Base-by-base conservation (phyloP, 2,113 vertebrate genomes). In the Oncorhynchus masou region DNA sequence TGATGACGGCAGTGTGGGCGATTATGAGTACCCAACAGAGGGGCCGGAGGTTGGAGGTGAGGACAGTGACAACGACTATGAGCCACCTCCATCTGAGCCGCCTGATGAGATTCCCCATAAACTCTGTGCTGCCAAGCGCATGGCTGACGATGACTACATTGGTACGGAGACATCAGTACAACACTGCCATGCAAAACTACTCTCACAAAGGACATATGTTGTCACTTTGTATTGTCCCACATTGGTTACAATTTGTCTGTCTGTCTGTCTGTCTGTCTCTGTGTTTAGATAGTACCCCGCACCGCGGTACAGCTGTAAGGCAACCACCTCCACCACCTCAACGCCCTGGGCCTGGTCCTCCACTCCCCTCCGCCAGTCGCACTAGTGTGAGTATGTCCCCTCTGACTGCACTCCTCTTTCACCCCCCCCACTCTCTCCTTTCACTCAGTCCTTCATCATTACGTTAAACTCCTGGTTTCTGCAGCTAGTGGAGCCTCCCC, bases 11-110 rank as follows among this genome's bases (percentile, higher is more conserved):
- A 94, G 94, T 0, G 92, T 81, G 0, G 93, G 92, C 9, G 96
- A 99, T 79, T 97, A 98, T 1, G 96, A 98, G 86, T 93, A 94
- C 0, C 96, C 97, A 0, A 93, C 85, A 0, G 96, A 96, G 8
- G 95, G 93, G 84, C 83, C 8, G 70, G 25, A 0, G 88, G 83
- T 0, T 5, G 82, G 45, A 0, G 74, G 76, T 5, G 74, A 54
- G 1, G 91, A 92, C 34, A 92, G 91, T 0, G 92, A 94, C 3
- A 91, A 88, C 0, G 95, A 96, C 16, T 98, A 98, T 0, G 97
- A 98, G 82, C 95, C 96, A 0, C 95, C 96, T 0, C 96, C 97
- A 0, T 93, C 94, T 2, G 96, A 95, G 0, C 93, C 93, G 0
- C 83, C 93, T 0, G 95, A 95, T 20, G 91, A 94, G 3, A 77